A percentile compares a stretch with the other conserved stretches of the same genome.
Evolutionary conservation across 23 tunicate genomes (phyloP).

Genomic region (Pegea sp.): DNA sequence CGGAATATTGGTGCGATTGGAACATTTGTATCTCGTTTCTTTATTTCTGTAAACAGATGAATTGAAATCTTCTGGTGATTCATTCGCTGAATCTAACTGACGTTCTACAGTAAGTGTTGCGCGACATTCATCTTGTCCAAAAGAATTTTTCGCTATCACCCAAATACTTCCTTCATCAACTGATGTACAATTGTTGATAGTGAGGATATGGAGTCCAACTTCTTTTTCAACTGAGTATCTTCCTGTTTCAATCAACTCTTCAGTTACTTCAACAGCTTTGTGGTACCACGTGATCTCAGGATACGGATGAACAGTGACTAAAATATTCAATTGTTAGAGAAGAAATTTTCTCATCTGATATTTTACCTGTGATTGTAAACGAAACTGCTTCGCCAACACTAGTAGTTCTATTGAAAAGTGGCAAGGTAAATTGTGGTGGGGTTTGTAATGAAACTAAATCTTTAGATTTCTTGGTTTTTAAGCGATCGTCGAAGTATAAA

Average conservation of each 20-base stretch:
- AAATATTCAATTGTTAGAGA: no score
- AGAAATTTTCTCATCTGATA: neutral
- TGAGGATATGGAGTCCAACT: conserved; percentile 64
- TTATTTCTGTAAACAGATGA: conserved; percentile 1
- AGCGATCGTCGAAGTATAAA: conserved; percentile 48
- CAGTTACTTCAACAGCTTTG: conserved; percentile 61
- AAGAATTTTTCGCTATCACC: conserved; percentile 60
- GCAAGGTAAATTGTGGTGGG: conserved; percentile 94
- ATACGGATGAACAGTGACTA: conserved; percentile 82
- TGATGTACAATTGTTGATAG: conserved; percentile 35
- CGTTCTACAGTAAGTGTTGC: conserved; percentile 72
- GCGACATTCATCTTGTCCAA: conserved; percentile 82
- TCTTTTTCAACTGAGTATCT: conserved; percentile 42
- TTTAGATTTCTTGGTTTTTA: conserved; percentile 8
- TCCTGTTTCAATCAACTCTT: conserved; percentile 15
- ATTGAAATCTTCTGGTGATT: neutral
- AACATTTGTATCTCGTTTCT: conserved; percentile 50
- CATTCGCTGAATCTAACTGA: conserved; percentile 1
- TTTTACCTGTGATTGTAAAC: conserved; percentile 63
- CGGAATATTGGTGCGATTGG: conserved; percentile 91
- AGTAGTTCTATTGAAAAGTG: conserved; percentile 77
- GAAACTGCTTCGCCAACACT: conserved; percentile 55
- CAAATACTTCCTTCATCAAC: conserved; percentile 58
- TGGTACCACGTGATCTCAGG: conserved; percentile 93
- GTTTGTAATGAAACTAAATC: conserved; percentile 2